Base-by-base conservation (phyloP, 2,113 vertebrate species). In the Varanus salvator region DNA sequence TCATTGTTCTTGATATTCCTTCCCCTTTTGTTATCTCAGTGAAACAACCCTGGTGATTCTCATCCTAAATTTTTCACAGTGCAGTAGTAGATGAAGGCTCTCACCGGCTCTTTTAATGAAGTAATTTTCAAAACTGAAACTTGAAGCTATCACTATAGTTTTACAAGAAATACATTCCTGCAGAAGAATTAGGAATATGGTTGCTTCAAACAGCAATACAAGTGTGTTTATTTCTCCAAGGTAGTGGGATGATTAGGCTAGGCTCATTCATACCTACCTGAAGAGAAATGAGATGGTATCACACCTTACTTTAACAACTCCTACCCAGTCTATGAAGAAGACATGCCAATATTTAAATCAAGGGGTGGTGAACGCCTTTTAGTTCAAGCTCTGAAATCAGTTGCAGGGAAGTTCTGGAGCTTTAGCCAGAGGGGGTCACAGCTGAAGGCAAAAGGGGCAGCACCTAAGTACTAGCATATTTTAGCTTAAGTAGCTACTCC, bases 1-100 rank as follows among this genome's bases (percentile, higher is more conserved):
- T n/a, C 87, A 27, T 74, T 90, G 48, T 92, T 86, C 57, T 82
- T 90, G 3, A 5, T 91, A 12, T n/a, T 87, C 91, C 78, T 87
- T 87, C 72, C 23, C 6, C n/a, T 77, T 90, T 84, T 83, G 48
- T 69, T 84, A 90, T 90, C 87, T 87, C 64, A 54, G 21, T 31
- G 29, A 84, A 87, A 87, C 68, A 29, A 69, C n/a, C 27, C 66
- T 44, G n/a, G 31, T 83, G 31, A 87, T 88, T 69, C 60, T 82
- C 54, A 34, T 83, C 48, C 74, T 84, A 91, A 77, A 60, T 69
- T 69, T 87, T 48, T 9, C 72, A 48, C 48, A 48, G 19, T 83
- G 44, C 11, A 64, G 27, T 23, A 76, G 12, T 21, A 57, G 69
- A 21, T 71, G 77, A 23, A 87, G 15, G n/a, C 15, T 68, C 48